Conservation (phyloP, 1,140 invertebrate species). For the Aphelinus atriplicis region DNA sequence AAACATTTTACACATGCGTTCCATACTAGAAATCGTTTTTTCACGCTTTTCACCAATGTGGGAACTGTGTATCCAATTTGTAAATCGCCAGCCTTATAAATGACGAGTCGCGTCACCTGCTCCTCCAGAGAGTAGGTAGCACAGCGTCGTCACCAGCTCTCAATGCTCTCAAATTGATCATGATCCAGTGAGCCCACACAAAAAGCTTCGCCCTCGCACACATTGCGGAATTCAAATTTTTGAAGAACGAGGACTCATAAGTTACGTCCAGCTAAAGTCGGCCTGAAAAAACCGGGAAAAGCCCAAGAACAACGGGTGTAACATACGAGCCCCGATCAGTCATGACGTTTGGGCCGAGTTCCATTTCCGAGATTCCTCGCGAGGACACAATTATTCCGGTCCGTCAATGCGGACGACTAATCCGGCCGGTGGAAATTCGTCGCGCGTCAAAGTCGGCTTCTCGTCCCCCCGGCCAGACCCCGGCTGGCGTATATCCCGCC, state of each 20-base stretch:
- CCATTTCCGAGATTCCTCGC: constrained; percentile 14
- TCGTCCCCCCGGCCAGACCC: background rate
- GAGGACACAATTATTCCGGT: background rate
- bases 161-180: background rate
- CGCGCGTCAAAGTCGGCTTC: constrained; percentile 28
- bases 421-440: constrained; percentile 33
- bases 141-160: too few species aligned
- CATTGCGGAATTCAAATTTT: too few species aligned
- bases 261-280: background rate
- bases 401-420: constrained; percentile 22
- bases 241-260: constrained; percentile 14
- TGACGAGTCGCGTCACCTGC: too few species aligned
- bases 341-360: background rate
- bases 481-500: too few species aligned
- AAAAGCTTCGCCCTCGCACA: too few species aligned
- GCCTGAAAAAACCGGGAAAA: background rate
- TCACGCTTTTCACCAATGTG: too few species aligned
- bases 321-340: constrained; percentile 32
- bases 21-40: too few species aligned
- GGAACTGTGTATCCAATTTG: too few species aligned
- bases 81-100: too few species aligned
- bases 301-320: background rate
- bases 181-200: too few species aligned
- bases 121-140: too few species aligned
- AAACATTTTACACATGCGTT: too few species aligned